Conservation (phyloP, 2,113 vertebrate genomes). For the Silurus glanis region DNA sequence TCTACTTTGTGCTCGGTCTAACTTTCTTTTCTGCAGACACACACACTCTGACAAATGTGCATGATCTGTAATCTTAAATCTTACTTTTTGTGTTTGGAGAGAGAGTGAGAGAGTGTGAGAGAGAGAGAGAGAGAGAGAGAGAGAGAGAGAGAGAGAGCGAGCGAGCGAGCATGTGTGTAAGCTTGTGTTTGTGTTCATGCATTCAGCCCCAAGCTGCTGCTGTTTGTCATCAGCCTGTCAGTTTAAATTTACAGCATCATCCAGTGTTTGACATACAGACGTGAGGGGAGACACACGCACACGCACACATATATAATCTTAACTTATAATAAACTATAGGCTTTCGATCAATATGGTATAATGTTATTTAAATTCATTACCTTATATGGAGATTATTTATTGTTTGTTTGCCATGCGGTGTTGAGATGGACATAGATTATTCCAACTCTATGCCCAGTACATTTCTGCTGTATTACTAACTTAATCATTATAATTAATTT, state of each 20-base stretch:
- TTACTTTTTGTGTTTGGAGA: background rate
- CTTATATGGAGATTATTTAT: background rate
- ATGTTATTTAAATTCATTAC: background rate
- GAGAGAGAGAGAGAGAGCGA: background rate
- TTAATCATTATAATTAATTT: background rate
- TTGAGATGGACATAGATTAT: background rate
- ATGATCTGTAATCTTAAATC: background rate
- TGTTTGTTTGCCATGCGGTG: background rate
- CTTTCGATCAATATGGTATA: background rate
- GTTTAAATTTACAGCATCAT: conserved; percentile 42
- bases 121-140: conserved; percentile 3
- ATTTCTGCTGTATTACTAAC: background rate
- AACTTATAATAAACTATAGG: background rate
- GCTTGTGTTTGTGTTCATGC: conserved; percentile 38
- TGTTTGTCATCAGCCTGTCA: conserved; percentile 51
- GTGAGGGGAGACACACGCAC: background rate
- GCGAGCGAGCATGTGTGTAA: background rate
- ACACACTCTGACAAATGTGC: background rate
- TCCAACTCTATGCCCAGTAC: background rate
- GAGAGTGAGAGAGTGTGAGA: background rate
- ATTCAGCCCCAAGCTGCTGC: conserved; percentile 40
- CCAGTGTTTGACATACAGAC: conserved; percentile 42
- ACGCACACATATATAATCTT: background rate
- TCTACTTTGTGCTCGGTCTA: background rate
- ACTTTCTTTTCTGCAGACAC: background rate